Conservation (phyloP, 2,113 vertebrate species). For the Brachionichthys hirsutus region DNA sequence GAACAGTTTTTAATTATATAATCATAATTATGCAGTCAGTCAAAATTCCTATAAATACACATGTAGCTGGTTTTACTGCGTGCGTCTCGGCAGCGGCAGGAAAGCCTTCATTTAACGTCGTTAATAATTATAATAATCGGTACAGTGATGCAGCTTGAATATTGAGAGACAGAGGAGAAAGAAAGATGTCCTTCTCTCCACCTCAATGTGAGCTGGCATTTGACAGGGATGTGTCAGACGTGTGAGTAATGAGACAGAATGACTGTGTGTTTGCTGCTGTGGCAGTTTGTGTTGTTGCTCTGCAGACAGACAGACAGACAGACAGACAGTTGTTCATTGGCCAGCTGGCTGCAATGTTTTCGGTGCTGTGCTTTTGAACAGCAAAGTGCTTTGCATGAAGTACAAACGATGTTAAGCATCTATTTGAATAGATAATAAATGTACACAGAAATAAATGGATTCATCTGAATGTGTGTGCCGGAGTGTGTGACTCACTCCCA, state of each 20-base stretch:
- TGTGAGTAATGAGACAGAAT: conserved; percentile 69
- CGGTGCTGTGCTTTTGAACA: conserved; percentile 13
- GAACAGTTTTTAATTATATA: no score
- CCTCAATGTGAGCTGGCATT: conserved; percentile 62
- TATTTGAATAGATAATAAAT: no score
- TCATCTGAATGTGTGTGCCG: conserved; percentile 15
- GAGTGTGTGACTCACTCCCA: conserved; percentile 72
- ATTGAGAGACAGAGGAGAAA: conserved; percentile 32
- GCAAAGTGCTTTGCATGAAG: no score
- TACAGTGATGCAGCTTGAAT: conserved; percentile 12
- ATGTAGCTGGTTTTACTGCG: neutral
- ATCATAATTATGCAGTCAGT: neutral
- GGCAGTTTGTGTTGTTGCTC: conserved; percentile 54
- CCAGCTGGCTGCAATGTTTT: conserved; percentile 61
- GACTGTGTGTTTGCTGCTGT: conserved; percentile 42
- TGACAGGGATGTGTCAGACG: conserved; percentile 66
- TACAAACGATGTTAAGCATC: no score
- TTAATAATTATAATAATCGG: conserved; percentile 2
- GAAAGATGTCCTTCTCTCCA: conserved; percentile 53
- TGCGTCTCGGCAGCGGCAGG: neutral
- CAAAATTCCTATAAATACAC: neutral
- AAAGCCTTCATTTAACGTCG: conserved; percentile 4
- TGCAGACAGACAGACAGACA: conserved; percentile 38
- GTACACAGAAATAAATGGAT: neutral
- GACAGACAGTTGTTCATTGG: conserved; percentile 57